Conservation (phyloP, 2,797 vertebrate species). For the Sphenodon punctatus region DNA sequence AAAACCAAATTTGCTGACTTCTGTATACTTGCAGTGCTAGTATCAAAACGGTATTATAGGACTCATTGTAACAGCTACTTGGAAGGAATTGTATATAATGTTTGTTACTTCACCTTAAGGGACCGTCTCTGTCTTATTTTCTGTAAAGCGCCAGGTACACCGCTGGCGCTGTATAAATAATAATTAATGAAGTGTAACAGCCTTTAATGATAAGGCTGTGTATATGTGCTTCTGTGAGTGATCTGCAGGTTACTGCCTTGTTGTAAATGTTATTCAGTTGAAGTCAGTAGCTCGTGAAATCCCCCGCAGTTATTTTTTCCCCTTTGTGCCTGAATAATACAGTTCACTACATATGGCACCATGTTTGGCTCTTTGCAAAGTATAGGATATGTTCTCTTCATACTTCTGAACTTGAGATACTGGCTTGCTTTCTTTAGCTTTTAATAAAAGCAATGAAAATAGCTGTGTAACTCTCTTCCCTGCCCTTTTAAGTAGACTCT, state of each 20-base stretch:
- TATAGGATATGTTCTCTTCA: not conserved
- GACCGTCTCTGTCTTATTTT: no score
- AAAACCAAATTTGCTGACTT: not conserved
- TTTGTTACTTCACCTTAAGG: no score
- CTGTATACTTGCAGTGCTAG: not conserved
- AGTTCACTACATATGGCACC: not conserved
- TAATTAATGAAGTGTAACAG: no score
- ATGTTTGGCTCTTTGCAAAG: not conserved
- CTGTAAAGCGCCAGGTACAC: no score
- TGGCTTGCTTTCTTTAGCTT: not conserved
- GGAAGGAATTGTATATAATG: no score
- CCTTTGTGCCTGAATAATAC: not conserved
- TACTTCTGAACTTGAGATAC: no score
- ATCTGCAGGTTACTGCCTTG: fast-evolving
- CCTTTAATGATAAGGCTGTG: not conserved
- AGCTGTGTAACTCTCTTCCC: not conserved
- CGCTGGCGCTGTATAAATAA: no score
- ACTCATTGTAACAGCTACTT: not conserved
- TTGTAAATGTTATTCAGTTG: not conserved
- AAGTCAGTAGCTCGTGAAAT: not conserved
- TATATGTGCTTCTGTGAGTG: not conserved
- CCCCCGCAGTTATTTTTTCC: not conserved
- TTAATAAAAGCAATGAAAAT: not conserved
- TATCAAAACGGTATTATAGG: not conserved
- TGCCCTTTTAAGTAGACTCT: not conserved